phyloP scores from a whole-genome alignment of 1,140 invertebrate species.

The Heliothis subflexa region DNA sequence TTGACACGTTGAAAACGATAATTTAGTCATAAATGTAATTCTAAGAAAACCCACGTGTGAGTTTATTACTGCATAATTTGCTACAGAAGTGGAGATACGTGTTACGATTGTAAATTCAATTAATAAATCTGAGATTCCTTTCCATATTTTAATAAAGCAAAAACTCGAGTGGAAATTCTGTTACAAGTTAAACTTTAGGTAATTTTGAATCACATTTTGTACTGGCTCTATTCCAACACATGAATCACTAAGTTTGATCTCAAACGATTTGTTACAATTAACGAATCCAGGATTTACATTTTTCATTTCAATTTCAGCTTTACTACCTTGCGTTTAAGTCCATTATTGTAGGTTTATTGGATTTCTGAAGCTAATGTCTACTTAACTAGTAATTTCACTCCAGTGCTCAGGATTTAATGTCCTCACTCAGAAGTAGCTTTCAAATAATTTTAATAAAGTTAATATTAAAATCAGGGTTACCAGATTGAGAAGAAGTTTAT shows the following conservation, averaged over 20 bases:
- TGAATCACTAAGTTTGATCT: constrained; percentile 57
- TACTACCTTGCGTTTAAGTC: constrained; percentile 8
- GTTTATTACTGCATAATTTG: too few relatives aligned
- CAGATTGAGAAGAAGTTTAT: too few relatives aligned
- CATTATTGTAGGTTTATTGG: background rate
- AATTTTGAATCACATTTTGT: constrained; percentile 56
- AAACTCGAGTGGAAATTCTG: constrained; percentile 7
- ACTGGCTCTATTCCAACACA: constrained; percentile 56
- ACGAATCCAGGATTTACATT: constrained; percentile 44
- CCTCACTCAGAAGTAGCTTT: constrained; percentile 12
- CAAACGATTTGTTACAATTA: constrained; percentile 60
- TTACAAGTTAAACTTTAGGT: constrained; percentile 49
- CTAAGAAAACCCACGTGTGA: background rate
- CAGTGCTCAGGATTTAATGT: constrained; percentile 36
- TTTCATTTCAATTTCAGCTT: constrained; percentile 45
- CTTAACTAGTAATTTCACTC: constrained; percentile 39
- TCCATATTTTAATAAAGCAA: background rate
- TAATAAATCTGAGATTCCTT: background rate
- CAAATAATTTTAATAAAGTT: too few relatives aligned
- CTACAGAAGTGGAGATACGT: too few relatives aligned
- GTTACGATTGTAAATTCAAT: too few relatives aligned
- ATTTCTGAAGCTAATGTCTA: constrained; percentile 5
- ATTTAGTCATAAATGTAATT: background rate
- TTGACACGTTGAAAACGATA: background rate
- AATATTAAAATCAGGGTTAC: too few relatives aligned